Conservation (phyloP, 1,140 invertebrate genomes). For the Eumaeus atala region DNA sequence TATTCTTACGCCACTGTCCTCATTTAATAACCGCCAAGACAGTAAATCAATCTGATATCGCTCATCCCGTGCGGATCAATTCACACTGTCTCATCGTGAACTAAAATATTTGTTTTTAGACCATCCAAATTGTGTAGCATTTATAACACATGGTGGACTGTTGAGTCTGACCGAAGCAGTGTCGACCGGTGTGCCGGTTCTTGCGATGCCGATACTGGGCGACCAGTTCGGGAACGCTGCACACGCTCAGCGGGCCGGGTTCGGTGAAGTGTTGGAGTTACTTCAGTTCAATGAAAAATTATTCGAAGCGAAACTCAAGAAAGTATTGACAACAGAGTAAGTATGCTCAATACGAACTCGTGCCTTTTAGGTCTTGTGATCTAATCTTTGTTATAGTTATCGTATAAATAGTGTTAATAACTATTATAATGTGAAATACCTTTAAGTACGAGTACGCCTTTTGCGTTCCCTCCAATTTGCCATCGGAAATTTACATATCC, state of each 20-base stretch:
- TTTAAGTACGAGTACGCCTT: no score
- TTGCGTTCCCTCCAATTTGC: no score
- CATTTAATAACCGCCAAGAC: no score
- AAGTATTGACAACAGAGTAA: conserved; percentile 74
- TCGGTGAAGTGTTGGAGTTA: conserved; percentile 35
- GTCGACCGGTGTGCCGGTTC: conserved; percentile 39
- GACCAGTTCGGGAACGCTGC: conserved; percentile 68
- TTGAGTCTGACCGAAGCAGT: conserved; percentile 63
- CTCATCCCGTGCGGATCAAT: no score
- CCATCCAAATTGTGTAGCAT: conserved; percentile 59
- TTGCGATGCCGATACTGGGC: conserved; percentile 46
- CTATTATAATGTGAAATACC: no score
- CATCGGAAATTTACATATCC: no score
- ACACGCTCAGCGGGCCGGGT: conserved; percentile 39
- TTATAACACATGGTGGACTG: conserved; percentile 76
- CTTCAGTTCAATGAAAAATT: conserved; percentile 27
- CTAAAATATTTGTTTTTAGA: conserved; percentile 28
- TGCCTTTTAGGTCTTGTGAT: no score
- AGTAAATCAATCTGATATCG: no score
- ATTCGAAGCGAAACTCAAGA: conserved; percentile 54
- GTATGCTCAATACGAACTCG: conserved; percentile 10
- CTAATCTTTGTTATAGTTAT: no score
- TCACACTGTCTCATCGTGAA: no score
- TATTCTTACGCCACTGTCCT: no score
- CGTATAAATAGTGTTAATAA: no score